phyloP scores from a whole-genome alignment of 2,888 invertebrate species.

The Chrysolina oricalcia region DNA sequence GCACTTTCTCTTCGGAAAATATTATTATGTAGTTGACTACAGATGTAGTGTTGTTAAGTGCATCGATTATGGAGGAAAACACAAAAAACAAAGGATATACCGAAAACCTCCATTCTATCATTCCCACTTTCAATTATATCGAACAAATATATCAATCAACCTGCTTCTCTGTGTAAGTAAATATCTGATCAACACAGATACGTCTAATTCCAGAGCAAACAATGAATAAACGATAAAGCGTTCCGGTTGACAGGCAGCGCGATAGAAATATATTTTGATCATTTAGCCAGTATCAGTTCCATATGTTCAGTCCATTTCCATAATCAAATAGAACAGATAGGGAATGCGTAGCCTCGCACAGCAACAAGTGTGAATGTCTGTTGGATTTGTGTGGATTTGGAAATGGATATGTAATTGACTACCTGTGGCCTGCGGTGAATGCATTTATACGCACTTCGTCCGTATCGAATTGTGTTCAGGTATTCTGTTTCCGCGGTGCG shows the following conservation, averaged over 20 bases:
- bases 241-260: slow-evolving; percentile 53
- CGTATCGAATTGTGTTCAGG: slow-evolving; percentile 32
- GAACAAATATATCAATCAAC: slow-evolving; percentile 53
- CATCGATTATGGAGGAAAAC: too few relatives aligned
- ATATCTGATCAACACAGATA: slow-evolving; percentile 52
- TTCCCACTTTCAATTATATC: slow-evolving; percentile 37
- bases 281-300: slow-evolving; percentile 63
- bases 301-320: slow-evolving; percentile 65
- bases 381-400: slow-evolving; percentile 59
- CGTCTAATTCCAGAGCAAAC: slow-evolving; percentile 56
- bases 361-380: slow-evolving; percentile 62
- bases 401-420: slow-evolving; percentile 61
- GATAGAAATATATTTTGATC: slow-evolving; percentile 58
- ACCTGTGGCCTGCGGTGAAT: slow-evolving; percentile 60
- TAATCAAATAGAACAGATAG: slow-evolving; percentile 60
- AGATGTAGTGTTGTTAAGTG: too few relatives aligned
- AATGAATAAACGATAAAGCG: slow-evolving; percentile 59
- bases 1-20: too few relatives aligned
- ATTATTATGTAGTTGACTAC: too few relatives aligned
- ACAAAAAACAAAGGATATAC: too few relatives aligned
- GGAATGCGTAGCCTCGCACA: slow-evolving; percentile 45
- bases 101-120: neutral
- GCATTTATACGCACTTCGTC: slow-evolving; percentile 47
- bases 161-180: slow-evolving; percentile 47
- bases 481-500: slow-evolving; percentile 33